A percentile compares a stretch with the other conserved stretches of the same genome.
These are phyloP conservation scores for Hipparchia sbordonii DNA, from an alignment of 2,888 invertebrate species.

Conservation along the genomic window DNA sequence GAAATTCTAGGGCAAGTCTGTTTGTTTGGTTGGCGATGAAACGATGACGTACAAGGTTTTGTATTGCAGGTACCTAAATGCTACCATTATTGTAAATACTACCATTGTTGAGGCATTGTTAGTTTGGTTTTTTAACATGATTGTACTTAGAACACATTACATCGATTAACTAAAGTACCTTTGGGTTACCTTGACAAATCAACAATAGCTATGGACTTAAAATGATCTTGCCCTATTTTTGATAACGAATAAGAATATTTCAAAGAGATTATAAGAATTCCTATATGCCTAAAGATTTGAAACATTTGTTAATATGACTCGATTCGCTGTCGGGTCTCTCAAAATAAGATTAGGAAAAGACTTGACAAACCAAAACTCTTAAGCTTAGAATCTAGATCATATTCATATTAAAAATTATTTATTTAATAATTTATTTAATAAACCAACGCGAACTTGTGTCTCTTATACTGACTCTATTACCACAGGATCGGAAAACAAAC, in stretches of 20 bases:
- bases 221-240: not conserved
- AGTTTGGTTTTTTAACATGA: not conserved
- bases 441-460: too few relatives aligned
- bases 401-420: too few relatives aligned
- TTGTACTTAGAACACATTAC: conserved; percentile 3
- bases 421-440: too few relatives aligned
- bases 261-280: too few relatives aligned
- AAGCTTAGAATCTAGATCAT: too few relatives aligned
- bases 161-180: not conserved
- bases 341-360: too few relatives aligned
- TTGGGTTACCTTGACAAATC: not conserved
- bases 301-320: too few relatives aligned
- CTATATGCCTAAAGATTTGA: too few relatives aligned
- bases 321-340: too few relatives aligned
- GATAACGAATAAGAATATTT: not conserved
- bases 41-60: conserved; percentile 1
- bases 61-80: not conserved
- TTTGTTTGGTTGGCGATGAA: not conserved
- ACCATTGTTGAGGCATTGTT: not conserved
- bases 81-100: not conserved
- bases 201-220: not conserved
- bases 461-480: too few relatives aligned
- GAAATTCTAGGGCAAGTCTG: conserved; percentile 3
- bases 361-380: too few relatives aligned
- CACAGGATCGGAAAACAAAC: too few relatives aligned